Base-by-base conservation (phyloP, 1,140 invertebrate genomes). In the Aphelenchoides besseyi region DNA sequence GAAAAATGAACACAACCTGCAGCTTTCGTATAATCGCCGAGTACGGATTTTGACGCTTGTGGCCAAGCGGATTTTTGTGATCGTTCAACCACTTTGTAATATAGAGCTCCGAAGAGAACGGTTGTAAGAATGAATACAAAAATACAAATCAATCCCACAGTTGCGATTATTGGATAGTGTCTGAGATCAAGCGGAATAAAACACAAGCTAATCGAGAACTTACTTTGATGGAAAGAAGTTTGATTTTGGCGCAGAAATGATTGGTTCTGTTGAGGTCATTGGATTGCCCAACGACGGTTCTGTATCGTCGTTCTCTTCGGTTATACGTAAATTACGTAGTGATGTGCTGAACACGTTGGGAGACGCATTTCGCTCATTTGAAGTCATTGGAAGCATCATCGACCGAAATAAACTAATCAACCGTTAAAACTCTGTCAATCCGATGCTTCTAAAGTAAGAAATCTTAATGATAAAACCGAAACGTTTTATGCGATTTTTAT, bases 11-110 rank as follows among this genome's bases (percentile, higher is more conserved):
- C n/a, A n/a, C n/a, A n/a, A n/a, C n/a, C n/a, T 1, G 82, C 78
- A 2, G 82, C 82, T 30, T 66, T 71, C 12, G 81, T 71, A 52
- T 84, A 83, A 62, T 83, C 78, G 29, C 81, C 81, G 9, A 83
- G 63, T 16, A 79, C 69, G 63, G 71, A 75, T 9, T 79, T 35
- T 28, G 82, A 81, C 16, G 80, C 74, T 23, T 54, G 28, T 16
- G 82, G 80, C 80, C 80, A 83, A 73, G 62, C 57, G 2, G 81
- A 82, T 12, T 84, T 59, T 16, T 61, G 53, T 8, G 59, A 61
- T 28, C 53, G 28, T 74, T 30, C 26, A 3, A 71, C 36, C 18
- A 77, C 54, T 68, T 81, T 77, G 57, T 75, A 79, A 64, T 84
- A 82, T 18, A 82, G 69, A 18, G 73, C 69, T 33, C 71, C 82